Evolutionary conservation across 2,888 invertebrate species (phyloP).

Genomic region (Eumerus sabulonum): DNA sequence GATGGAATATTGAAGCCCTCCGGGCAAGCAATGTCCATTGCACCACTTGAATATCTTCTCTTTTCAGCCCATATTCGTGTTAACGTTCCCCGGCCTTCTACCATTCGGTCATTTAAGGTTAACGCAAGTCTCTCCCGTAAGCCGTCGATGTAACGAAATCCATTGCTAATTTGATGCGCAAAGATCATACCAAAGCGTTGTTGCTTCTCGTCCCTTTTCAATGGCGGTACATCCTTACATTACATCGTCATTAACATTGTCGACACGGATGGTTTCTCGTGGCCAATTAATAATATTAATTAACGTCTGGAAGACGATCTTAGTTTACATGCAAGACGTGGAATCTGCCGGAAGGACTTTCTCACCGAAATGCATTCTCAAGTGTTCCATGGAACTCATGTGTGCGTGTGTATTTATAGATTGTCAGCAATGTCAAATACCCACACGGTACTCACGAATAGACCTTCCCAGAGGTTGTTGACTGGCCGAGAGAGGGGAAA

Average conservation of each 20-base stretch:
- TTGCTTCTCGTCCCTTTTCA: not conserved
- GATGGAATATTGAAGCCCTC: slow-evolving; percentile 2
- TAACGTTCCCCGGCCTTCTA: too few relatives aligned
- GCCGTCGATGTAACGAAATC: too few relatives aligned
- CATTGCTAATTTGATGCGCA: slow-evolving; percentile 22
- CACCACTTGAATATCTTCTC: too few relatives aligned
- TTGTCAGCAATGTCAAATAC: too few relatives aligned
- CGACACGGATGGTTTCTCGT: slow-evolving; percentile 3
- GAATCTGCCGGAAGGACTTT: slow-evolving; percentile 18
- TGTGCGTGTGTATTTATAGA: slow-evolving; percentile 2
- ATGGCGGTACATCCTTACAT: slow-evolving; percentile 28
- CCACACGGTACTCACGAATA: too few relatives aligned
- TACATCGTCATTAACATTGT: not conserved
- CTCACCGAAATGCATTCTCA: too few relatives aligned
- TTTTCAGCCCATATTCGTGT: too few relatives aligned
- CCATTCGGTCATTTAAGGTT: not conserved
- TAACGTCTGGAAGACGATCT: slow-evolving; percentile 14
- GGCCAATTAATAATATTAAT: slow-evolving; percentile 35
- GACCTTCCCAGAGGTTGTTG: too few relatives aligned
- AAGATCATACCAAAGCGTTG: slow-evolving; percentile 15
- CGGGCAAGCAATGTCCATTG: too few relatives aligned
- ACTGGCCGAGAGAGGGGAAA: too few relatives aligned
- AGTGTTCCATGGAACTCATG: too few relatives aligned
- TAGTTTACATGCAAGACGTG: not conserved
- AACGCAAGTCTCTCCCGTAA: not conserved